Percentiles rank a stretch among this genome's conserved stretches.
Evolutionary conservation across 2,888 invertebrate genomes (phyloP).

Genomic region (Periphyllus acericola): DNA sequence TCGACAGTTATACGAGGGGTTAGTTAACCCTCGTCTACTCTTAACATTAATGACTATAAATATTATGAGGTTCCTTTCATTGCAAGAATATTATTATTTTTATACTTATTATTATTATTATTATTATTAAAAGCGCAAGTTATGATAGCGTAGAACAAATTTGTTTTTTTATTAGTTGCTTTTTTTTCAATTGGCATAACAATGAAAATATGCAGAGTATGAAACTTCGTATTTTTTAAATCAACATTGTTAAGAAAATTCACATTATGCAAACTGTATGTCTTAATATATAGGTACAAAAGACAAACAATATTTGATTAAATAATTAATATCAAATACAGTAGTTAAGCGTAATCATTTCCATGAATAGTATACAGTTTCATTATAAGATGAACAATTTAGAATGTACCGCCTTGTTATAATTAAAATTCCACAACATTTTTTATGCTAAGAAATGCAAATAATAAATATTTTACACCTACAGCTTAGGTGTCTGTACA

Average conservation of each 20-base stretch:
- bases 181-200: too few relatives aligned
- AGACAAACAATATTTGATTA: background rate
- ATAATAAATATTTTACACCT: too few relatives aligned
- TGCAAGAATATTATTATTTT: background rate
- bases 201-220: background rate
- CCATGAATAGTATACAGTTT: background rate
- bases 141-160: background rate
- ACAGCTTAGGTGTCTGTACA: too few relatives aligned
- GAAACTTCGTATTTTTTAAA: background rate
- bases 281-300: background rate
- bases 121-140: background rate
- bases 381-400: background rate
- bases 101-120: background rate
- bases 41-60: background rate
- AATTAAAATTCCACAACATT: background rate
- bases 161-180: too few relatives aligned
- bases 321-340: background rate
- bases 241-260: background rate
- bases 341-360: background rate
- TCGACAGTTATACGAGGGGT: background rate
- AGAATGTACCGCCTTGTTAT: background rate
- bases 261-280: background rate
- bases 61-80: background rate
- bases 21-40: background rate
- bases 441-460: too few relatives aligned